Evolutionary conservation across 2,113 vertebrate genomes (phyloP), one percentile per base, ranked within the genome.

Genomic region (Salvelinus alpinus): DNA sequence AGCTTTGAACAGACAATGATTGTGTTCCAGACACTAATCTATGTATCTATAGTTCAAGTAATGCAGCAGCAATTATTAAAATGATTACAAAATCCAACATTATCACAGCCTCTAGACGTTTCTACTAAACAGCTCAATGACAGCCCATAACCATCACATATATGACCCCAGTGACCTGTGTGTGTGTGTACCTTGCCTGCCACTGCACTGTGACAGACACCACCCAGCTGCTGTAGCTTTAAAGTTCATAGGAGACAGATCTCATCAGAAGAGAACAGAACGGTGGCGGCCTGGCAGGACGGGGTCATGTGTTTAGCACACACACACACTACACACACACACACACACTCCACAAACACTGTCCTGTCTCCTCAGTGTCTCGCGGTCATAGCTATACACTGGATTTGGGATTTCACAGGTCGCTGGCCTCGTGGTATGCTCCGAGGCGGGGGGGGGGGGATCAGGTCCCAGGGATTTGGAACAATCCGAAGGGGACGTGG

Each of bases 361-460:
- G 47, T 51, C 69, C 16, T 71, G 14, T 18, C 69, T 51, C 69
- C 47, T 71, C 47, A 71, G 69, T 51, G 69, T 71, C 69, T 54
- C 69, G 22, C 13, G 47, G 44, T n/a, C 44, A 71, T 25, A 51
- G 44, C 47, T 68, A n/a, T 68, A 48, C 69, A 48, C 24, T 60
- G 71, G 71, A 73, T 73, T 73, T 73, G 5, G 22, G 34, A 73
- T 73, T 73, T 73, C 60, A 73, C 72, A 73, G 72, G 72, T 73
- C 59, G 22, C 60, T 13, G 12, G 34, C 16, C 34, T 38, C 6
- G 51, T n/a, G 72, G 60, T 44, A 73, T 73, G 59, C 72, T 73
- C 18, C 11, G 3, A 22, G 57, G 20, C n/a, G 7, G 11, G 59
- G 12, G 59, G 72, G 24, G 25, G 27, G 12, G 59, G 60, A 73